Conservation (phyloP, 2,797 vertebrate genomes). For the Mormyrus proboscirostris region DNA sequence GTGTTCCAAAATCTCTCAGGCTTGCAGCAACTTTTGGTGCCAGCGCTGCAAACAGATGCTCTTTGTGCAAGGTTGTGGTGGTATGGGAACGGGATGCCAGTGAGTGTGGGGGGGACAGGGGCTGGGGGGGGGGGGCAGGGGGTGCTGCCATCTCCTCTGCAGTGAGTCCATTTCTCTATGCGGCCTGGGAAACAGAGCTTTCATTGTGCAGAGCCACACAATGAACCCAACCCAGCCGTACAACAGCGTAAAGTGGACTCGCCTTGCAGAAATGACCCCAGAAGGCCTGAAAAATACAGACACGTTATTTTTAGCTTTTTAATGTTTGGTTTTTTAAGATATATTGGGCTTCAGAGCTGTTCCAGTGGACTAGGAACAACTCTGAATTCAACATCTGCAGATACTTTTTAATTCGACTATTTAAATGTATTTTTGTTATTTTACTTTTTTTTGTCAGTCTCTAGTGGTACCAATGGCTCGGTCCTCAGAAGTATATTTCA, state of each 20-base stretch:
- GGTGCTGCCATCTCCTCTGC: neutral
- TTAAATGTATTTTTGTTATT: neutral
- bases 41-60: conserved; percentile 3
- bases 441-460: neutral
- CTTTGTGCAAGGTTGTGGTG: conserved; percentile 16
- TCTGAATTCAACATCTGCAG: neutral
- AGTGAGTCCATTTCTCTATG: neutral
- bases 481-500: neutral
- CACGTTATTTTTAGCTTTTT: neutral
- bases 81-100: conserved; percentile 14
- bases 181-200: conserved; percentile 16
- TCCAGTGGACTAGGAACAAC: neutral
- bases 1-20: conserved; percentile 10
- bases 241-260: neutral
- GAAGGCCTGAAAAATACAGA: neutral
- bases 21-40: neutral
- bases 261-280: neutral
- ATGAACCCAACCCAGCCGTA: neutral
- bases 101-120: neutral
- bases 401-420: neutral
- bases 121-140: neutral
- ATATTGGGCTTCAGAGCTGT: neutral
- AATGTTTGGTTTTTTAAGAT: conserved; percentile 4
- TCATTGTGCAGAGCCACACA: conserved; percentile 18
- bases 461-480: neutral